phyloP scores from a whole-genome alignment of 2,888 invertebrate species.

The Thera britannica region DNA sequence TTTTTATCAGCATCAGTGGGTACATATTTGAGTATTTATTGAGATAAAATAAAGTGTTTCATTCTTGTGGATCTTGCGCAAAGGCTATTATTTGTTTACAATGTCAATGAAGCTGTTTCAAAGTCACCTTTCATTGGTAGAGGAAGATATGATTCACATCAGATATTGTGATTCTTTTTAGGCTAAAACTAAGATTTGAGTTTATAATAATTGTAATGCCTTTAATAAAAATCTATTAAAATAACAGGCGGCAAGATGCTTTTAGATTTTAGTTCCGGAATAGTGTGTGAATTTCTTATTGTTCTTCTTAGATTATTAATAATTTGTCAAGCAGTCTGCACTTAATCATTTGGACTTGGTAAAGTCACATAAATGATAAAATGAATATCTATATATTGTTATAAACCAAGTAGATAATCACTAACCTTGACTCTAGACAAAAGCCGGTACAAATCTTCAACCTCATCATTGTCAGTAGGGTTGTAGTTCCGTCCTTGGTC shows the following conservation, averaged over 20 bases:
- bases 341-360: too few relatives aligned
- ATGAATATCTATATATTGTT: too few relatives aligned
- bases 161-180: too few relatives aligned
- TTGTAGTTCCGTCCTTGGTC: conserved; percentile 91
- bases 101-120: conserved; percentile 28
- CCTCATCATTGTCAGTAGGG: conserved; percentile 95
- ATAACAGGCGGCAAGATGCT: too few relatives aligned
- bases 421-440: conserved; percentile 90
- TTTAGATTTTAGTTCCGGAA: too few relatives aligned
- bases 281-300: too few relatives aligned
- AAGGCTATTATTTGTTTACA: conserved; percentile 22
- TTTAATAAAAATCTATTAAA: too few relatives aligned
- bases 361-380: too few relatives aligned
- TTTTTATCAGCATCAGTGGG: conserved; percentile 3
- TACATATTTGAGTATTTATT: conserved; percentile 29
- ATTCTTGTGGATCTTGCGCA: conserved; percentile 20
- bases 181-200: too few relatives aligned
- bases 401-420: conserved; percentile 2
- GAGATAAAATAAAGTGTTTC: conserved; percentile 26
- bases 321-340: too few relatives aligned
- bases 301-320: too few relatives aligned
- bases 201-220: too few relatives aligned
- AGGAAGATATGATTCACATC: conserved; percentile 3
- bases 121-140: conserved; percentile 21
- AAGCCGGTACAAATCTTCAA: conserved; percentile 97